Evolutionary conservation across 1,140 invertebrate species (phyloP).

Genomic region (Hesperophylax magnus): DNA sequence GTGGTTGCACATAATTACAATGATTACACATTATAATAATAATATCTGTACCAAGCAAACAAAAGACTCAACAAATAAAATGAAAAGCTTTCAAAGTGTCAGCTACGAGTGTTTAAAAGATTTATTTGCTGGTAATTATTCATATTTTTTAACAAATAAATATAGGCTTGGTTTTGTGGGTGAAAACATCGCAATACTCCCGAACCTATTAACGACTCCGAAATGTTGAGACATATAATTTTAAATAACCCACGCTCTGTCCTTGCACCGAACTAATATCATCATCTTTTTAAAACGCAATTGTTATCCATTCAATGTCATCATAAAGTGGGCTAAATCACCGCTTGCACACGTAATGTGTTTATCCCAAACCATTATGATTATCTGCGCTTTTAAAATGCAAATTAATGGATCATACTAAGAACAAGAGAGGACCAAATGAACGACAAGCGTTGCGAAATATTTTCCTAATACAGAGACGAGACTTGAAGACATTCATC

Average conservation of each 20-base stretch:
- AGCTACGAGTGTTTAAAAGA: not conserved
- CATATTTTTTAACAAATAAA: not conserved
- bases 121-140: slow-evolving; percentile 2
- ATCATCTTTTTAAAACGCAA: not conserved
- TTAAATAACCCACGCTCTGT: not conserved
- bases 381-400: slow-evolving; percentile 23
- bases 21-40: no score
- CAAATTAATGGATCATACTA: slow-evolving; percentile 31
- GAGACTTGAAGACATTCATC: slow-evolving; percentile 2
- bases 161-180: slow-evolving; percentile 20
- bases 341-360: slow-evolving; percentile 18
- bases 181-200: slow-evolving; percentile 9
- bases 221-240: not conserved
- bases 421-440: slow-evolving; percentile 14
- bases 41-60: no score
- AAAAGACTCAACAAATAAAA: no score
- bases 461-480: not conserved
- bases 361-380: slow-evolving; percentile 15
- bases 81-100: no score
- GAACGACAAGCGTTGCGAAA: slow-evolving; percentile 16
- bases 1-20: no score
- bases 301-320: slow-evolving; percentile 20
- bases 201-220: not conserved
- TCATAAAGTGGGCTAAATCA: not conserved
- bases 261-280: not conserved